phyloP scores from a whole-genome alignment of 2,113 vertebrate genomes.

The Carollia perspicillata region DNA sequence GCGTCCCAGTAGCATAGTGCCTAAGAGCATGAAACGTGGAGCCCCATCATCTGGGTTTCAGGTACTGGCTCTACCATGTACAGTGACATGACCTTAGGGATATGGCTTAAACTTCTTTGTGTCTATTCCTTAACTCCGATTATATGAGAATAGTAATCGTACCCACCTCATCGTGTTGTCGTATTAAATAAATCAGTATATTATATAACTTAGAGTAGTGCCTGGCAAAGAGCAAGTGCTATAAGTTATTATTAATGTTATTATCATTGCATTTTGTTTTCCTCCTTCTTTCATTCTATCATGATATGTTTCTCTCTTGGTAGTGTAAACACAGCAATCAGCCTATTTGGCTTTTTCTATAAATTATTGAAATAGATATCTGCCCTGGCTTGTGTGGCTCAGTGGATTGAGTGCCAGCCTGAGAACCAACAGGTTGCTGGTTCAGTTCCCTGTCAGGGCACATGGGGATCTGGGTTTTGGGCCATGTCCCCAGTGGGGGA shows the following conservation, averaged over 20 bases:
- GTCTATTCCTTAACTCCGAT: neutral
- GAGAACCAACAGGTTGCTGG: too few relatives aligned
- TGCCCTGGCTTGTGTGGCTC: neutral
- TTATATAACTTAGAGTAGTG: neutral
- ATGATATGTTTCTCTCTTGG: neutral
- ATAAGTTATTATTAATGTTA: neutral
- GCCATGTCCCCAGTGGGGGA: too few relatives aligned
- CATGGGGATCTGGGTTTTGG: too few relatives aligned
- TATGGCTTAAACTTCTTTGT: neutral
- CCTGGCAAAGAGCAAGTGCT: neutral
- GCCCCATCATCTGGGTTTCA: neutral
- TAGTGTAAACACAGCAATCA: neutral
- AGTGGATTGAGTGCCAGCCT: too few relatives aligned
- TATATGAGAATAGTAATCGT: neutral
- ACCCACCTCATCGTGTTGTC: neutral
- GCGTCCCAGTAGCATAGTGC: neutral
- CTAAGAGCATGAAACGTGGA: neutral
- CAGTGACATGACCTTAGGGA: neutral
- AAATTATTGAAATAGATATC: neutral
- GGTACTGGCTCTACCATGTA: neutral
- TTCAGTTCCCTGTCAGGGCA: too few relatives aligned
- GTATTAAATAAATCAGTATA: neutral
- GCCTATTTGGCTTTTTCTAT: neutral
- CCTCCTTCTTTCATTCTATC: neutral
- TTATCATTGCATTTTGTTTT: neutral